These are phyloP conservation scores for Mesaphorura yosii DNA, from an alignment of 1,140 invertebrate species.

Conservation along the genomic window DNA sequence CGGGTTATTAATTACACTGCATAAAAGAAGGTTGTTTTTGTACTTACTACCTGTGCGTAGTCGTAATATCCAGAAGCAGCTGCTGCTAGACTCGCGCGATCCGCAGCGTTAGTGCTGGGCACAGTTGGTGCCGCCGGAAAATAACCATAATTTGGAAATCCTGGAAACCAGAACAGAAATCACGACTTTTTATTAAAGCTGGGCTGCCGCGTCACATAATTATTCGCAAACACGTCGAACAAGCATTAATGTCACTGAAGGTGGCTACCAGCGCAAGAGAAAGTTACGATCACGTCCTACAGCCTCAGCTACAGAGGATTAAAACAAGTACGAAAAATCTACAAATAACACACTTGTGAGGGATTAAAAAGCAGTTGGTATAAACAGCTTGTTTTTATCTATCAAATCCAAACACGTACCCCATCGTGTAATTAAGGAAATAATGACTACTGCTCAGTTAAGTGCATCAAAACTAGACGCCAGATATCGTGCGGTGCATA, in stretches of 20 bases:
- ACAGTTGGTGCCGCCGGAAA: constrained; percentile 34
- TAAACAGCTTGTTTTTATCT: too few relatives aligned
- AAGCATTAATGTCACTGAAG: background rate
- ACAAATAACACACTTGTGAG: too few relatives aligned
- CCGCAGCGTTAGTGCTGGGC: constrained; percentile 29
- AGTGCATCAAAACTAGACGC: too few relatives aligned
- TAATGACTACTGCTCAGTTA: too few relatives aligned
- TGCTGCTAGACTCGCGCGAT: constrained; percentile 25
- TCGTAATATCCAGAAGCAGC: constrained; percentile 31
- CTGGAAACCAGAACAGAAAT: constrained; percentile 24
- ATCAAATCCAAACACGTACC: too few relatives aligned
- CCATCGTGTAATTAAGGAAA: too few relatives aligned
- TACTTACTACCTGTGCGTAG: constrained; percentile 25
- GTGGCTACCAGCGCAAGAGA: background rate
- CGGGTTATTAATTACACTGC: too few relatives aligned
- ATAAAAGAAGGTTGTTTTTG: background rate
- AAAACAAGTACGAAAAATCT: too few relatives aligned
- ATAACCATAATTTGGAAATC: constrained; percentile 37
- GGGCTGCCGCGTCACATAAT: background rate
- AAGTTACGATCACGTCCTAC: background rate
- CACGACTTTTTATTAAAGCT: background rate
- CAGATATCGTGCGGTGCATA: too few relatives aligned
- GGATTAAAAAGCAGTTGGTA: too few relatives aligned
- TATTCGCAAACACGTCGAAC: background rate
- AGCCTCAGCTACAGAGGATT: too few relatives aligned